Base-by-base conservation (phyloP, 2,888 invertebrate species). In the Platypus cylindrus region DNA sequence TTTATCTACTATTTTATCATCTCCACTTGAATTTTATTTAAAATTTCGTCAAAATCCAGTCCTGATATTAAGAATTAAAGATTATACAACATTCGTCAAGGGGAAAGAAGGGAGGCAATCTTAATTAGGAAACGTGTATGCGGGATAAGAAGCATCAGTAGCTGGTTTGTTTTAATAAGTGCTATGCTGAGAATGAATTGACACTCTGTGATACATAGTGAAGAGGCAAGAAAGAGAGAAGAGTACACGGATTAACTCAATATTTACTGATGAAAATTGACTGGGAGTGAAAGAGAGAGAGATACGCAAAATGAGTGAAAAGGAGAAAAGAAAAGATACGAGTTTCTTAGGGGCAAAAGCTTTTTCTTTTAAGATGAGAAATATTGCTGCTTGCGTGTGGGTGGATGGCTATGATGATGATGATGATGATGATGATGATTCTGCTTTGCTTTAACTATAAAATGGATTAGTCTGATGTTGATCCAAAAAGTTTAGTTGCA, bases 231-330 rank as follows among this genome's bases (percentile, higher is more conserved):
- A n/a, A n/a, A n/a, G n/a, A n/a, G n/a, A n/a, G n/a, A n/a, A n/a
- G n/a, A 34, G 37, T 34, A 40, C 32, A 24, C 28, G 37, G 40
- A 40, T 40, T 40, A 40, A 54, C 55, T 54, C 59, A 61, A 61
- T 62, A 61, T 62, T 62, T 62, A 57, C 61, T 53, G 56, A 62
- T 58, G 61, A 59, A 62, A 62, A 62, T 62, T 62, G 62, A 60
- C 59, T 59, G 54, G 54, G 32, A n/a, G 32, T 30, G 24, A 20
- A 9, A 9, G 9, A 62, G 31, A 29, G 20, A 9, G 20, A 9
- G 20, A 9, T n/a, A n/a, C n/a, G n/a, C n/a, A n/a, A n/a, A n/a
- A n/a, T n/a, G n/a, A n/a, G n/a, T n/a, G n/a, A n/a, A n/a, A n/a
- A n/a, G n/a, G n/a, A n/a, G n/a, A n/a, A n/a, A n/a, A n/a, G n/a